Conservation (phyloP, 2,797 vertebrate genomes). For the Microhierax caerulescens region DNA sequence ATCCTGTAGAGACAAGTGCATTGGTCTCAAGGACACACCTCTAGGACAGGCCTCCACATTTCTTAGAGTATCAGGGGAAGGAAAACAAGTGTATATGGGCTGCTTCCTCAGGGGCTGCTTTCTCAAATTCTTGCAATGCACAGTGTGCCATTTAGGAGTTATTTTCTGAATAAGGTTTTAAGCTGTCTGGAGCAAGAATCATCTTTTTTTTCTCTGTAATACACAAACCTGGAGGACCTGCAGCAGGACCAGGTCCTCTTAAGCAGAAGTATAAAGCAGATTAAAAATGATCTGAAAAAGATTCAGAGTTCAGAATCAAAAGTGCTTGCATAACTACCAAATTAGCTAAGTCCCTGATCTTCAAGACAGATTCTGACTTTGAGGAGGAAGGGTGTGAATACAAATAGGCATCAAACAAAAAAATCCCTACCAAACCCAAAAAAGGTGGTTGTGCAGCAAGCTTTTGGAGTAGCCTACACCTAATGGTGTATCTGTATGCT, state of each 20-base stretch:
- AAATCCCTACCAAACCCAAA: rapidly evolving
- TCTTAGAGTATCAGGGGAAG: neutral
- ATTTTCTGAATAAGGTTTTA: neutral
- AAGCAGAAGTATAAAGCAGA: neutral
- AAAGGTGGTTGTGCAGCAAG: neutral
- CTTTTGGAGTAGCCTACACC: neutral
- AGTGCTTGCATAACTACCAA: neutral
- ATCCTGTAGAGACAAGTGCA: neutral
- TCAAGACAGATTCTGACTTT: neutral
- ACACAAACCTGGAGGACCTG: neutral
- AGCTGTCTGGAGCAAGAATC: neutral
- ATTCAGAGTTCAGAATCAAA: neutral
- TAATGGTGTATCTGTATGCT: neutral
- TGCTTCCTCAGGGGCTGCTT: neutral
- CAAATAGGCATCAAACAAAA: neutral
- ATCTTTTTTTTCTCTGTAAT: neutral
- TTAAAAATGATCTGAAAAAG: neutral
- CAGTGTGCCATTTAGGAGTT: neutral
- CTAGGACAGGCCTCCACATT: neutral
- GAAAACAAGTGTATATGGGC: neutral
- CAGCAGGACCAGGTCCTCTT: neutral
- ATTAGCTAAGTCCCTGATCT: neutral
- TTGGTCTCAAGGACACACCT: neutral
- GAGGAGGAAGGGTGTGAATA: neutral
- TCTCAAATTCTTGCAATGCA: neutral